Conservation (phyloP, 2,888 invertebrate genomes). For the Gibbula magus region DNA sequence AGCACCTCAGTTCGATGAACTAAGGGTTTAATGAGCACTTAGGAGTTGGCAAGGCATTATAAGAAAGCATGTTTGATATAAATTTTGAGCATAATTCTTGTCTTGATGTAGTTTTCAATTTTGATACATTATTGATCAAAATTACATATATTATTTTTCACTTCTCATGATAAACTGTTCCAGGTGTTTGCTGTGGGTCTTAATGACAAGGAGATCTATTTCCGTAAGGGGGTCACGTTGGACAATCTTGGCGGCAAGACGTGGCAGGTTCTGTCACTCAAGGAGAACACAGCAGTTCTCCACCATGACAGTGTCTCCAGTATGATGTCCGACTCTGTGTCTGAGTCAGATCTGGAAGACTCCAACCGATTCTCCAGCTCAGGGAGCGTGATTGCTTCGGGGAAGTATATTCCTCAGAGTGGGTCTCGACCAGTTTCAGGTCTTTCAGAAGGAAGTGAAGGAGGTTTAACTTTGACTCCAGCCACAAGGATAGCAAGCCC, state of each 20-base stretch:
- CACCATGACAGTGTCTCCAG: constrained; percentile 1
- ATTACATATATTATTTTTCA: too few species aligned
- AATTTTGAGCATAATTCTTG: neutral
- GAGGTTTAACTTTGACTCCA: too few species aligned
- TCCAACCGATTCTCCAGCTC: neutral
- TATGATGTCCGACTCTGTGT: constrained; percentile 23
- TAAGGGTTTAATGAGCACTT: too few species aligned
- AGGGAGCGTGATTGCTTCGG: neutral
- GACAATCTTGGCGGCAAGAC: constrained; percentile 85
- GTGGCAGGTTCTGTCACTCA: constrained; percentile 79
- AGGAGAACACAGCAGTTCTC: constrained; percentile 30
- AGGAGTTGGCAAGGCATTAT: too few species aligned
- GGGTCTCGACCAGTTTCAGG: neutral
- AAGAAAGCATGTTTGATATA: neutral
- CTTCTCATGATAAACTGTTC: neutral
- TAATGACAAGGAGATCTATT: constrained; percentile 58
- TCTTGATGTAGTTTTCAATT: neutral
- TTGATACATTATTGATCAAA: neutral
- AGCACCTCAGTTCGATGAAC: too few species aligned
- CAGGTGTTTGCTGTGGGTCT: constrained; percentile 70
- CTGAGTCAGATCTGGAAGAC: neutral
- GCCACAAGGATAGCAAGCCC: too few species aligned
- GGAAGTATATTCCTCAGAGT: neutral
- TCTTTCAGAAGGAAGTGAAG: too few species aligned
- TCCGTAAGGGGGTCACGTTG: constrained; percentile 63